Evolutionary conservation across 2,888 invertebrate species (phyloP), one percentile per base, ranked within the genome.

Genomic region (Agrotis exclamationis): DNA sequence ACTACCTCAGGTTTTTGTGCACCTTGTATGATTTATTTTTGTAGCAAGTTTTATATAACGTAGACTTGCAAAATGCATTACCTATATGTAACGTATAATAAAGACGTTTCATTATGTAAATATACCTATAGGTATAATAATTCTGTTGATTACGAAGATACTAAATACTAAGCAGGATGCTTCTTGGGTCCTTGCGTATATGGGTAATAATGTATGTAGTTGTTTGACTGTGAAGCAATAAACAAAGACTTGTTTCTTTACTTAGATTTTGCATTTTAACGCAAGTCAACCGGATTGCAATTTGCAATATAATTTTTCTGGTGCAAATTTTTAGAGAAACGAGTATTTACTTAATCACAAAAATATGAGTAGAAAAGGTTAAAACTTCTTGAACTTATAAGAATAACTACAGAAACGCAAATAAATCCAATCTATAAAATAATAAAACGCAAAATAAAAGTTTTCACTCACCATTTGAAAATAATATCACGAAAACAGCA

Each of bases 391-490:
- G 14, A 50, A 13, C 0, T 20, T 0, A 4, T 14, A 22, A 28
- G 56, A 18, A 63, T 16, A n/a, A 28, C 2, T 16, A 18, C 6
- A 0, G 6, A 1, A 3, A 9, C 20, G 4, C 6, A 54, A 45
- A 0, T 22, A 16, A 16, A 48, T 9, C 5, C 20, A 16, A 39
- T 11, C 39, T 39, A 39, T 39, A 11, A 53, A 51, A 22, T 4
- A 11, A 50, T 14, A 45, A 47, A 22, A 20, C 1, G 1, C 9
- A 48, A 51, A 56, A 79, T 24, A 57, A 51, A 58, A 62, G 6
- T 20, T 22, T 18, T 57, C 28, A 87, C 91, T 90, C 59, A 91
- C 91, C 91, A 63, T 84, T 83, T 33, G 74, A 72, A 62, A 85
- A 70, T 57, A 87, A 68, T 65, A 86, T 72, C 60, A 84, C 74